Conservation (phyloP, 2,797 vertebrate genomes). For the Tenualosa ilisha region DNA sequence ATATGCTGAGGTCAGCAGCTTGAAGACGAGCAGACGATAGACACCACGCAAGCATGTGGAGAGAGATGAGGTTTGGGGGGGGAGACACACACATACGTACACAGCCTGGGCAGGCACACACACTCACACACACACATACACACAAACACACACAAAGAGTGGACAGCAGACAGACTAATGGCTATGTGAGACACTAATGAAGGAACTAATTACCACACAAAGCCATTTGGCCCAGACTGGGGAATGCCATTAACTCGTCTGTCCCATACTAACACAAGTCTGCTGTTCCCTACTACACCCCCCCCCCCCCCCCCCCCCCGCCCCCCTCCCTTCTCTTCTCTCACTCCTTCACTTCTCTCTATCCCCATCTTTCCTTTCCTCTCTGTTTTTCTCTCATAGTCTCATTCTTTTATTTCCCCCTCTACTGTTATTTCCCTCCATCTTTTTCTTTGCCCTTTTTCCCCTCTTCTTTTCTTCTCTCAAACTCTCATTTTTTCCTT, state of each 20-base stretch:
- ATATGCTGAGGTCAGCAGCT: no score
- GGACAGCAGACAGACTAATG: slow-evolving; percentile 14
- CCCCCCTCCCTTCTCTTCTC: background rate
- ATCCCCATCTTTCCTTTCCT: background rate
- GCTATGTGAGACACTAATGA: background rate
- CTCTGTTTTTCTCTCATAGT: background rate
- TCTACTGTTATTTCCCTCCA: background rate
- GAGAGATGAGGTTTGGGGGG: no score
- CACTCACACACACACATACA: background rate
- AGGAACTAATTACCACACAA: slow-evolving; percentile 11
- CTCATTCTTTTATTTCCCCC: slow-evolving; percentile 24
- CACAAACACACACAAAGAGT: background rate
- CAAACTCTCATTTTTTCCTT: no score
- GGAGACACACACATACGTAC: no score
- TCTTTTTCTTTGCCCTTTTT: background rate
- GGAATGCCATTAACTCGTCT: background rate
- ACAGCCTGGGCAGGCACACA: background rate
- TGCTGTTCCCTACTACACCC: no score
- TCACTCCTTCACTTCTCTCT: background rate
- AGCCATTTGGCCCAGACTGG: slow-evolving; percentile 3
- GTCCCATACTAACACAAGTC: background rate
- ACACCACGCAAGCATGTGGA: no score
- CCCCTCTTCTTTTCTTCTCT: background rate
- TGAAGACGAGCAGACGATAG: no score
- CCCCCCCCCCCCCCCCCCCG: no score